A percentile compares a stretch with the other conserved stretches of the same genome.
These are phyloP conservation scores for Meteorus cinctellus DNA, from an alignment of 2,888 invertebrate genomes.

Conservation along the genomic window DNA sequence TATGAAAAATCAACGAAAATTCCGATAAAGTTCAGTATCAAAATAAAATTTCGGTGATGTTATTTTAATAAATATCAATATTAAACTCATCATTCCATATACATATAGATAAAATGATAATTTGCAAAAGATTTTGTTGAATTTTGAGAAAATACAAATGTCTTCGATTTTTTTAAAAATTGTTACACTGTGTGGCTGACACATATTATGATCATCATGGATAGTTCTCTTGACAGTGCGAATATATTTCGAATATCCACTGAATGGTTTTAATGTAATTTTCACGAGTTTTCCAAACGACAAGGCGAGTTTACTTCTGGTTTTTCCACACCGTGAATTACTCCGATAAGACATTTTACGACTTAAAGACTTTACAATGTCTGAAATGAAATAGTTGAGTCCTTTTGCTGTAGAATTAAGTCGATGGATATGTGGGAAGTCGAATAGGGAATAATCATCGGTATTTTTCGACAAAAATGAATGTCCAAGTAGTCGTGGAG, in stretches of 20 bases:
- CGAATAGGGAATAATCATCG: not conserved
- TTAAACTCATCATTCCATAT: slow-evolving; percentile 60
- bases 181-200: not conserved
- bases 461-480: not conserved
- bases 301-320: not conserved
- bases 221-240: not conserved
- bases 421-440: not conserved
- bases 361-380: not conserved
- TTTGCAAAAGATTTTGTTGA: slow-evolving; percentile 58
- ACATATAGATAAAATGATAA: slow-evolving; percentile 62
- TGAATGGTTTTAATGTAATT: slow-evolving; percentile 11
- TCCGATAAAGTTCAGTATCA: not conserved
- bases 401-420: not conserved
- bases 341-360: not conserved
- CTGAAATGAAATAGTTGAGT: not conserved
- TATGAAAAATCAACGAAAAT: not conserved
- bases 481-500: slow-evolving; percentile 24
- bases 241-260: not conserved
- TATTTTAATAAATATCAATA: slow-evolving; percentile 56
- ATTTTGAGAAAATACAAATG: slow-evolving; percentile 53
- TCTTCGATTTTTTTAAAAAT: slow-evolving; percentile 37
- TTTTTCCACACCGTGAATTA: not conserved
- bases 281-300: not conserved
- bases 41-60: slow-evolving; percentile 49
- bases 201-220: not conserved